A percentile compares a stretch with the other conserved stretches of the same genome.
Conservation (phyloP, 2,888 invertebrate genomes). For the Hyposoter didymator region DNA sequence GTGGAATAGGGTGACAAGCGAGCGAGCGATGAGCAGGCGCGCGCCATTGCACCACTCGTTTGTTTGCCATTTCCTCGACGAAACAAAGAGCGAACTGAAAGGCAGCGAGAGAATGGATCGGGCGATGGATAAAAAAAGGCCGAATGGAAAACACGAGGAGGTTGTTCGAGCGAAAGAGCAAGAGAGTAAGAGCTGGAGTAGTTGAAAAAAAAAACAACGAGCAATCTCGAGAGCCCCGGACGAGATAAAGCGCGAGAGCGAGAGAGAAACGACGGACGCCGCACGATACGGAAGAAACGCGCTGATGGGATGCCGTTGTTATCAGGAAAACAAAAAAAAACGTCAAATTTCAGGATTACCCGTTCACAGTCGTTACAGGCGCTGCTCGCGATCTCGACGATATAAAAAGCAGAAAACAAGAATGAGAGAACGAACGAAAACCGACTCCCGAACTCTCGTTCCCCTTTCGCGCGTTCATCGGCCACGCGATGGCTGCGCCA, state of each 20-base stretch:
- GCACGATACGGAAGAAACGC: conserved; percentile 56
- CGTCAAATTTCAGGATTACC: conserved; percentile 80
- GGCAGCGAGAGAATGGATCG: conserved; percentile 50
- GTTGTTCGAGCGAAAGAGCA: conserved; percentile 32
- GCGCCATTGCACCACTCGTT: conserved; percentile 78
- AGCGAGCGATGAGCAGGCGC: conserved; percentile 64
- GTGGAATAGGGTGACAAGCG: conserved; percentile 52
- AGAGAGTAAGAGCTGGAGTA: conserved; percentile 44
- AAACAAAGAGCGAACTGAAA: conserved; percentile 67
- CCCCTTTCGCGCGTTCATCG: conserved; percentile 30
- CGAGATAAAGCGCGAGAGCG: conserved; percentile 45
- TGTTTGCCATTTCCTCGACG: conserved; percentile 83
- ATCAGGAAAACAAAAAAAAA: conserved; percentile 70
- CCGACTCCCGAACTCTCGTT: conserved; percentile 51
- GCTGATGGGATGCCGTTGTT: conserved; percentile 76
- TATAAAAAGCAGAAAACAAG: conserved; percentile 48
- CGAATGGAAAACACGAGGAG: conserved; percentile 38
- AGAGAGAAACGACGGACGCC: conserved; percentile 33
- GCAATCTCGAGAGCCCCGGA: conserved; percentile 67
- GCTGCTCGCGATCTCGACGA: conserved; percentile 71
- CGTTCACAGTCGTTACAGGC: conserved; percentile 79
- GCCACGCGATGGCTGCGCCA: conserved; percentile 40
- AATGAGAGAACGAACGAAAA: conserved; percentile 35
- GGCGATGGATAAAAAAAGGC: conserved; percentile 44
- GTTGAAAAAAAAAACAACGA: conserved; percentile 42